These are phyloP conservation scores for Drepanosiphum platanoidis DNA, from an alignment of 2,888 invertebrate genomes.

Conservation along the genomic window DNA sequence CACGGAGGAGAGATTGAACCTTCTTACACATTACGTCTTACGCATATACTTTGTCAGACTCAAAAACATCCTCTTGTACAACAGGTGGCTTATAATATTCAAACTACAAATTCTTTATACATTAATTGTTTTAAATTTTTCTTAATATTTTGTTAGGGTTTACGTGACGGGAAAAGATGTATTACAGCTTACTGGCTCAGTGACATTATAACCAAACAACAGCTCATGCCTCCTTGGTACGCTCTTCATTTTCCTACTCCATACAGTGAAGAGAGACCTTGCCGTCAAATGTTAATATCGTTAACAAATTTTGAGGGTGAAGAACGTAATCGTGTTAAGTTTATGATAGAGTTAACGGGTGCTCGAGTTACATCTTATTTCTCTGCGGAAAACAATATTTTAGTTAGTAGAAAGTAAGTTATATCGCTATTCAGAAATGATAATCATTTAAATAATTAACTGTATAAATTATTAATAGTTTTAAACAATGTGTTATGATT, in stretches of 20 bases:
- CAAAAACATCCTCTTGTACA: slow-evolving; percentile 91
- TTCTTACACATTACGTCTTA: slow-evolving; percentile 85
- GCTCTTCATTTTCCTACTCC: slow-evolving; percentile 90
- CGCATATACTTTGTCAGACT: slow-evolving; percentile 91
- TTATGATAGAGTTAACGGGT: slow-evolving; percentile 86
- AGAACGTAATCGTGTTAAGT: slow-evolving; percentile 82
- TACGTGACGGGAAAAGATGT: slow-evolving; percentile 76
- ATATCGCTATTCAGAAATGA: slow-evolving; percentile 26
- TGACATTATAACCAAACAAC: slow-evolving; percentile 86
- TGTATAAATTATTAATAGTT: background rate
- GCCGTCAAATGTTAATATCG: slow-evolving; percentile 75
- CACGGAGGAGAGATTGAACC: slow-evolving; percentile 90
- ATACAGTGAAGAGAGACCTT: slow-evolving; percentile 77
- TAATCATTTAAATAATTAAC: too few species aligned
- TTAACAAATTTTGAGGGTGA: slow-evolving; percentile 90
- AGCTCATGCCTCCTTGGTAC: slow-evolving; percentile 91
- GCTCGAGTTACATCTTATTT: slow-evolving; percentile 77
- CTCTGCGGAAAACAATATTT: slow-evolving; percentile 76
- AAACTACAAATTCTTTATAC: background rate
- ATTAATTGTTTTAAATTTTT: background rate
- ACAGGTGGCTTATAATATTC: slow-evolving; percentile 71
- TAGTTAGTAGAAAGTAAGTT: slow-evolving; percentile 74
- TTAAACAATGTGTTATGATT: background rate
- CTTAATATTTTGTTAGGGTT: slow-evolving; percentile 67
- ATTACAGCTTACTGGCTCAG: slow-evolving; percentile 91